Evolutionary conservation across 1,140 invertebrate genomes (phyloP), one percentile per base, ranked within the genome.

Genomic region (Harlomillsia oculata): DNA sequence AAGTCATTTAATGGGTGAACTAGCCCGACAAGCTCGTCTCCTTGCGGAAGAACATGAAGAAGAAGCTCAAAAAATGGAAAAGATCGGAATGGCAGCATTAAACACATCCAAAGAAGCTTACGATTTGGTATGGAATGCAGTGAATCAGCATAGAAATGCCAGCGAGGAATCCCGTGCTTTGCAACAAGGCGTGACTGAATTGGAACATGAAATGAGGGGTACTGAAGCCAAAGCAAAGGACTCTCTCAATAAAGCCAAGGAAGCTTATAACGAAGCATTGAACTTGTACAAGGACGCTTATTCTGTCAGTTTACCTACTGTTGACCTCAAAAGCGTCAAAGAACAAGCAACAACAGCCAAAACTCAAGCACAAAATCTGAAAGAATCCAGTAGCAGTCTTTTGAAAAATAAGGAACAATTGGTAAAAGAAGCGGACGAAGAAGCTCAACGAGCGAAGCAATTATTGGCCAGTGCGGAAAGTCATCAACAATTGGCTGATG

Each of bases 1-100:
- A 67, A 94, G 88, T 16, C 78, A 85, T 21, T 82, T 88, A 64
- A 95, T 97, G 86, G 90, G 90, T 1, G 77, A 82, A 14, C 87
- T 95, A 40, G 89, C 93, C 0, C 80, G 87, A 53, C 83, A 92
- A 69, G 89, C 93, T 3, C 77, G 91, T 20, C 70, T 79, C 13
- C 66, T 87, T 2, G 87, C 89, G 1, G 84, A 92, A 62, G 75
- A 80, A 72, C 80, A 83, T 68, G 76, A 77, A 43, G 78, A 82
- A 3, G 82, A 90, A 65, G 88, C 89, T 0, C 78, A 82, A 36
- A 80, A 82, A 58, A 87, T 95, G 56, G 78, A 82, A 60, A 75
- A 78, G 26, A 76, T 85, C 43, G 87, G 87, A 2, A 81, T 85
- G 57, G 81, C 84, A 62, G 89, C 90, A 0, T 78, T 82, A 43